These are phyloP conservation scores for Anguilla megastoma DNA, from an alignment of 2,797 vertebrate species.

Conservation along the genomic window DNA sequence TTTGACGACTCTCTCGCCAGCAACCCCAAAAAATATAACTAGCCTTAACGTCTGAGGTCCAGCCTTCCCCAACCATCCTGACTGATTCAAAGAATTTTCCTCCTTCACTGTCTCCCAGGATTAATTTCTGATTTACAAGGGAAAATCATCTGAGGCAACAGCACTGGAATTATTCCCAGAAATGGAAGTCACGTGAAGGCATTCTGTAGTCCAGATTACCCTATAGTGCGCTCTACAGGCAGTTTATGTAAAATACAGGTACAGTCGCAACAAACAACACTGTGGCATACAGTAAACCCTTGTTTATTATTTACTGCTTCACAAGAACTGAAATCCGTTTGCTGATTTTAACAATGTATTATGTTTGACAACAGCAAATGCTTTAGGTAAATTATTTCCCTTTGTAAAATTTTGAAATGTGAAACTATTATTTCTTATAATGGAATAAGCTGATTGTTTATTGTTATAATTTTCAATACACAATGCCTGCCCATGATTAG, in stretches of 20 bases:
- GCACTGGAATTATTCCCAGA: neutral
- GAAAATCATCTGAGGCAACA: neutral
- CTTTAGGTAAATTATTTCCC: neutral
- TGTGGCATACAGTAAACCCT: neutral
- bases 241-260: neutral
- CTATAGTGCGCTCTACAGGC: constrained; percentile 3
- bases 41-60: neutral
- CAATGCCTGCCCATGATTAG: neutral
- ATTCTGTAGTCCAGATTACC: neutral
- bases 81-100: constrained; percentile 7
- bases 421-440: neutral
- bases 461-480: neutral
- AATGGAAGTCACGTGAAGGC: neutral
- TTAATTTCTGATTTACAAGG: neutral
- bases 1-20: neutral
- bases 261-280: neutral
- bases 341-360: neutral
- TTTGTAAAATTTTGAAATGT: neutral
- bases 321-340: neutral
- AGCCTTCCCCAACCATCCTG: neutral
- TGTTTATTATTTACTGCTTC: neutral
- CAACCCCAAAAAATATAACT: neutral
- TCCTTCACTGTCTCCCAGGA: neutral
- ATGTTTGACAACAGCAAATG: neutral
- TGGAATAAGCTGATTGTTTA: neutral